Base-by-base conservation (phyloP, 1,140 invertebrate genomes). In the Orchestia grillus region DNA sequence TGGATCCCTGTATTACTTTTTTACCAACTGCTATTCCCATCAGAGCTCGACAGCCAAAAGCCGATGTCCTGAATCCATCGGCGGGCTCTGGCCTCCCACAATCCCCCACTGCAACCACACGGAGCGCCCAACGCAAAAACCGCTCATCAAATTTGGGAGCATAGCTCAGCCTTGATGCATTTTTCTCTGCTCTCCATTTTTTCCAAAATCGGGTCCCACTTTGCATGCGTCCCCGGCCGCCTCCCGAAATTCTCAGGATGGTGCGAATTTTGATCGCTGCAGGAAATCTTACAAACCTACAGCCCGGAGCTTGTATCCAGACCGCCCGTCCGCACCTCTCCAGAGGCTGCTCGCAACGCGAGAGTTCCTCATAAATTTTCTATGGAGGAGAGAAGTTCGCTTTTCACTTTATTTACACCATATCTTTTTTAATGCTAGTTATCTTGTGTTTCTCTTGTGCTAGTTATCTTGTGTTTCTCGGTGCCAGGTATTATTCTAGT, bases 121-220 rank as follows among this genome's bases (percentile, higher is more conserved):
- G 19, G 6, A 6, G 19, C 47, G 6, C 19, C 47, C 47, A 6
- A 53, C 47, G 47, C 6, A 53, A 53, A 53, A 53, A 19, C 47
- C n/a, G n/a, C 19, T 53, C 47, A 53, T 53, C 47, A 53, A 53
- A 53, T 53, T 53, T 53, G 47, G 47, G 47, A 53, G 47, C 47
- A 77, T 77, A 77, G 62, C 62, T 77, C 62, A 77, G 62, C 62
- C 62, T 77, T 77, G 62, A 77, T 77, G 62, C 62, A 77, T 77
- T 77, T 77, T 77, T 23, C 28, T 36, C 62, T 77, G 11, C 62
- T 77, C 28, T 77, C 36, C 62, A 77, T 77, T 77, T 77, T 77
- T 77, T 77, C 11, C 62, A 36, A 77, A 77, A 77, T 77, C 36
- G 62, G 62, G 62, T 36, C 62, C 28, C 62, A 77, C 62, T 77